A percentile compares a stretch with the other conserved stretches of the same genome.
These are phyloP conservation scores for Asbolus verrucosus DNA, from an alignment of 1,140 invertebrate species.

Conservation along the genomic window DNA sequence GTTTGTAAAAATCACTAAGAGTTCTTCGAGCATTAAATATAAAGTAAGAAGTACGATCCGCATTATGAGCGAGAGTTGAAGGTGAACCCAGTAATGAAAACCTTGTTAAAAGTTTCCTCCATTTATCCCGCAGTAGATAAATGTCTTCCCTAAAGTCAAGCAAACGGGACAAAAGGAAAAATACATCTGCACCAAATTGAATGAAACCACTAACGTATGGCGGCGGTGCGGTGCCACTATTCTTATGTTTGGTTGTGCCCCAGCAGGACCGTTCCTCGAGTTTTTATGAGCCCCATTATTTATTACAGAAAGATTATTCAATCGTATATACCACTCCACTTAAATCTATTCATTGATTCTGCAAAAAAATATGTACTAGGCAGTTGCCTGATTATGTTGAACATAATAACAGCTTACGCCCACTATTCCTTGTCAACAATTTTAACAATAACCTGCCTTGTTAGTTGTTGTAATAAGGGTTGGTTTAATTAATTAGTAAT, in stretches of 20 bases:
- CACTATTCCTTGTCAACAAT: too few species aligned
- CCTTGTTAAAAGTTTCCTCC: slow-evolving; percentile 59
- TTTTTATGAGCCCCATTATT: neutral
- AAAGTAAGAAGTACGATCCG: slow-evolving; percentile 39
- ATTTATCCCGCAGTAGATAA: slow-evolving; percentile 57
- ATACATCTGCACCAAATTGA: slow-evolving; percentile 56
- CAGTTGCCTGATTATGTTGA: neutral
- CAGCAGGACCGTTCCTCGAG: neutral
- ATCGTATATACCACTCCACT: neutral
- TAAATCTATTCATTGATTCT: slow-evolving; percentile 18
- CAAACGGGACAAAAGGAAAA: slow-evolving; percentile 52
- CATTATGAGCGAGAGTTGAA: slow-evolving; percentile 43
- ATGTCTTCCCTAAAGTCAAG: slow-evolving; percentile 55
- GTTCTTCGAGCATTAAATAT: neutral
- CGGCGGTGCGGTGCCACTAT: neutral
- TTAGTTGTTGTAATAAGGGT: too few species aligned
- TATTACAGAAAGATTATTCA: neutral
- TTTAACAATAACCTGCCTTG: too few species aligned
- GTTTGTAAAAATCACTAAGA: too few species aligned
- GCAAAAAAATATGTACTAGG: neutral
- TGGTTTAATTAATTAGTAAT: too few species aligned
- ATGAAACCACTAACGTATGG: slow-evolving; percentile 56
- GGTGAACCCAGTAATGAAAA: slow-evolving; percentile 54
- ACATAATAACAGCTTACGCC: too few species aligned
- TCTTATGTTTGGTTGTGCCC: slow-evolving; percentile 4